Conservation (phyloP, 2,113 vertebrate genomes). For the Odocoileus hemionus region DNA sequence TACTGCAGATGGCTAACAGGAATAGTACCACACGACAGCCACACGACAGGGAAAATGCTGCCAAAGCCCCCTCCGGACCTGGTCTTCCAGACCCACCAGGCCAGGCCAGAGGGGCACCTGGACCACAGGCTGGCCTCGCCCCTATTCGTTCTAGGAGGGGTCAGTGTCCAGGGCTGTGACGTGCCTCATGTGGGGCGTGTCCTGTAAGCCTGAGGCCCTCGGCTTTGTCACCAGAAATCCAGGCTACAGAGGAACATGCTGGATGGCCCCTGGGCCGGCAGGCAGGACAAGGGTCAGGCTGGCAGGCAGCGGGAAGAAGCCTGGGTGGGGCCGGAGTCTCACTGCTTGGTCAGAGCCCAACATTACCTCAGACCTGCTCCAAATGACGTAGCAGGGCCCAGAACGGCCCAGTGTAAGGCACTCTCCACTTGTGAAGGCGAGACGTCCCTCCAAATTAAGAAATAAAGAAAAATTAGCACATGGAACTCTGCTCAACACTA, state of each 20-base stretch:
- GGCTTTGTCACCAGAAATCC: not conserved
- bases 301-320: not conserved
- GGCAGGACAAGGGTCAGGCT: not conserved
- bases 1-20: not conserved
- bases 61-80: not conserved
- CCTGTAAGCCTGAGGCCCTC: rapidly evolving
- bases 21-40: rapidly evolving
- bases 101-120: not conserved
- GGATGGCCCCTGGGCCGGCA: not conserved
- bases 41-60: not conserved
- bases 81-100: not conserved
- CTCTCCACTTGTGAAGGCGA: not conserved
- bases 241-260: rapidly evolving
- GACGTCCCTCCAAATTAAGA: rapidly evolving
- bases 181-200: not conserved
- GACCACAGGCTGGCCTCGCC: not conserved
- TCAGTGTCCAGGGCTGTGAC: not conserved
- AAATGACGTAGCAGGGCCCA: rapidly evolving
- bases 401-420: rapidly evolving
- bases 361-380: not conserved
- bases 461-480: rapidly evolving
- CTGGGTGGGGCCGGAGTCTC: not conserved
- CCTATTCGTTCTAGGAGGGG: rapidly evolving
- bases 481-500: rapidly evolving
- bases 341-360: not conserved